Base-by-base conservation (phyloP, 1,140 invertebrate species). In the Drosophila parvula region DNA sequence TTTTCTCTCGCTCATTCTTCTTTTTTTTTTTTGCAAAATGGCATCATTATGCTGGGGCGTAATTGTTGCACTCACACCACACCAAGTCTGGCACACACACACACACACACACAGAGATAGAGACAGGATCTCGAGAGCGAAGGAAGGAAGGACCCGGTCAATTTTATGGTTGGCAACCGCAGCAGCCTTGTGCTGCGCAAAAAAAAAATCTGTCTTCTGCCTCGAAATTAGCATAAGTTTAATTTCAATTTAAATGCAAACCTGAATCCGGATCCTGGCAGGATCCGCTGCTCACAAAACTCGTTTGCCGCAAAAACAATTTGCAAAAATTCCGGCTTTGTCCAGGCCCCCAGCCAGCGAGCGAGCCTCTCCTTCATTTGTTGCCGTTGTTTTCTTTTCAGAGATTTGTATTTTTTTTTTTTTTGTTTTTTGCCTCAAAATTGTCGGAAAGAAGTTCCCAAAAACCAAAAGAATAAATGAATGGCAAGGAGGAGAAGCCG, bases 41-140 rank as follows among this genome's bases (percentile, higher is more conserved):
- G 63, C 73, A 83, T 88, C 84, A 83, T 88, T 88, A 89, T 80
- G 84, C 71, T 89, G 84, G 83, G 83, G 83, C 84, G 83, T 88
- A 88, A 86, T 86, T 88, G 83, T 86, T 83, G 69, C 82, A 77
- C 62, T 38, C 32, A 50, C 47, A 63, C n/a, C 30, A 30, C 30
- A 30, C 30, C 30, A 30, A 30, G 30, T 30, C 30, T 30, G 5
- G 53, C 48, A 65, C n/a, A 69, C 59, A 56, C 50, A 47, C 38
- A 48, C 45, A 65, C n/a, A 53, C 45, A 51, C 55, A 50, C 8
- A 60, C 4, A 44, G 0, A 41, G 18, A 10, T 22, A 18, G 22
- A 34, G 4, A 38, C 51, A 48, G 44, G 64, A 68, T 45, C 45
- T 45, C 45, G 5, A 47, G 67, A 30, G 48, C 11, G 10, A 38